These are phyloP conservation scores for Bucorvus abyssinicus DNA, from an alignment of 2,797 vertebrate species.

Conservation along the genomic window DNA sequence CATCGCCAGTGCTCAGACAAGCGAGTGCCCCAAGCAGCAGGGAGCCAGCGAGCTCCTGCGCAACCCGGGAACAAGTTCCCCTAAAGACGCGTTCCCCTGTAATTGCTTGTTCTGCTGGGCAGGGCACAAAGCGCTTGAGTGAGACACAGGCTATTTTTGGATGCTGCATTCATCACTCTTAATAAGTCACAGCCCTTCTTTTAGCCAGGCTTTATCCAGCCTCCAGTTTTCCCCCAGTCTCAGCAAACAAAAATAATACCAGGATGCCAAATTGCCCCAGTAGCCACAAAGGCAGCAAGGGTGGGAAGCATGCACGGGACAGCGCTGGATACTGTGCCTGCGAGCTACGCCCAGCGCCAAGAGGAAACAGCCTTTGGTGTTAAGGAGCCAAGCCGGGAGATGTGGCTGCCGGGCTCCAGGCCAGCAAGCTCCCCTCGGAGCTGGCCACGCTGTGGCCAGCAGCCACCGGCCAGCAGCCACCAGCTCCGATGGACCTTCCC, in stretches of 20 bases:
- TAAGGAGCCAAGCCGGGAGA: not conserved
- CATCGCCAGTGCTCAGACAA: not conserved
- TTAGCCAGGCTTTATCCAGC: constrained; percentile 31
- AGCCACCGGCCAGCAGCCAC: not conserved
- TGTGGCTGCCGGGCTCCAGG: not conserved
- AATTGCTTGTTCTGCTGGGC: constrained; percentile 39
- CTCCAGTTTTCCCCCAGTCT: constrained; percentile 16
- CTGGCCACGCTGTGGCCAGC: rapidly evolving
- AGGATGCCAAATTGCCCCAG: constrained; percentile 51
- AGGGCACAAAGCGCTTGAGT: constrained; percentile 4
- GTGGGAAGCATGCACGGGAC: not conserved
- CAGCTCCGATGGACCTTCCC: not conserved
- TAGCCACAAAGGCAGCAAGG: constrained; percentile 22
- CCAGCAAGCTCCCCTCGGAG: not conserved
- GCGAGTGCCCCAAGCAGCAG: not conserved
- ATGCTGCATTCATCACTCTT: not conserved
- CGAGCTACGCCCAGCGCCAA: not conserved
- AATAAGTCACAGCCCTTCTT: constrained; percentile 50
- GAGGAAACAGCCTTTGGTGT: not conserved
- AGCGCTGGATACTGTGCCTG: constrained; percentile 2
- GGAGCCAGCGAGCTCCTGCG: not conserved
- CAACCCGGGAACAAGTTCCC: not conserved
- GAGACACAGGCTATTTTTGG: constrained; percentile 46
- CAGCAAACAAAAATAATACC: constrained; percentile 56
- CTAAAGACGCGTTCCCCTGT: not conserved